A percentile compares a stretch with the other conserved stretches of the same genome.
phyloP scores from a whole-genome alignment of 1,140 invertebrate genomes.

The Papilio xuthus region DNA sequence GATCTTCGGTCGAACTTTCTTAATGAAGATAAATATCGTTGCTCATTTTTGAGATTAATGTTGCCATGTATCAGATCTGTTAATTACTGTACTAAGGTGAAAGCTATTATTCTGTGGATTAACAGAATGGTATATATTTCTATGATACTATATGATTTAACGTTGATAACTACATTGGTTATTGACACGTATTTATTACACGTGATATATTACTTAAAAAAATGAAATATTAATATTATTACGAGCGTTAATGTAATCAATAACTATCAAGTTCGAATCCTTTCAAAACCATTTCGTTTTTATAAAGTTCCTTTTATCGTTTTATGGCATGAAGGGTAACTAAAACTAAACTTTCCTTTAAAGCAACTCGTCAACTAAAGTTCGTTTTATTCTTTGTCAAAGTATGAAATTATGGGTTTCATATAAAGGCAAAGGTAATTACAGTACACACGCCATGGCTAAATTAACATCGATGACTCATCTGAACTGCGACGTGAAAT shows the following conservation, averaged over 20 bases:
- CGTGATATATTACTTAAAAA: neutral
- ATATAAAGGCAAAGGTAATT: slow-evolving; percentile 35
- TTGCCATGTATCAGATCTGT: slow-evolving; percentile 61
- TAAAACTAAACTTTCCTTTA: slow-evolving; percentile 16
- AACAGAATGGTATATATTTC: neutral
- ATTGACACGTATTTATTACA: neutral
- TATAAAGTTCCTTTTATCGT: neutral
- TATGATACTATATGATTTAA: neutral
- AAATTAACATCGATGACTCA: slow-evolving; percentile 34
- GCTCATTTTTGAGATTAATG: slow-evolving; percentile 77
- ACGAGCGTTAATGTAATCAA: neutral
- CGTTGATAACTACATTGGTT: neutral
- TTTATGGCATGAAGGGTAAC: slow-evolving; percentile 14
- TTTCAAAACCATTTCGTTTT: neutral
- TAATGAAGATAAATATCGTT: slow-evolving; percentile 80
- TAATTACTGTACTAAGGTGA: slow-evolving; percentile 48
- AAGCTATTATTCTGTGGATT: slow-evolving; percentile 35
- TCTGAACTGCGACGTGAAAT: neutral
- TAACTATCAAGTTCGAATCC: neutral
- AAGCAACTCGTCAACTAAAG: slow-evolving; percentile 4
- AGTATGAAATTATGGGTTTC: slow-evolving; percentile 38
- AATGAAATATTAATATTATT: neutral
- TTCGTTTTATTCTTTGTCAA: slow-evolving; percentile 28
- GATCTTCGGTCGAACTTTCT: slow-evolving; percentile 74
- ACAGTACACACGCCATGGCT: slow-evolving; percentile 32